Evolutionary conservation across 2,797 vertebrate genomes (phyloP), one percentile per base, ranked within the genome.

Genomic region (Anguilla marmorata): DNA sequence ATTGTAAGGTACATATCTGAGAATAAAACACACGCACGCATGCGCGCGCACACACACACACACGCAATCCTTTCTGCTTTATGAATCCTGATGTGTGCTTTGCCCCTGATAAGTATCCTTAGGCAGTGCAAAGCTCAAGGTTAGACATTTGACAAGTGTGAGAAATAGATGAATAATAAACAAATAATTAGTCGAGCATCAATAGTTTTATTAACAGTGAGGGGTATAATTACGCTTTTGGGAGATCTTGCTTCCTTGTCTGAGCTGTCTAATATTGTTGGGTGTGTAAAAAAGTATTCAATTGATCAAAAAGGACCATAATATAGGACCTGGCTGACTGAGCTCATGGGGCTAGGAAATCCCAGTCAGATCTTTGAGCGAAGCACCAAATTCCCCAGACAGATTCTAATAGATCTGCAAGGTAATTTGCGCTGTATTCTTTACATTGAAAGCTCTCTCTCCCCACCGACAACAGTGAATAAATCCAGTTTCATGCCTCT

Each of bases 191-290:
- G 95, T 89, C 72, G 95, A 93, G 93, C 95, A 95, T 97, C 96
- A 90, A 95, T 95, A 95, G 90, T 91, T 84, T 21, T 94, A 96
- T 96, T 96, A 92, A 97, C 96, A 95, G 92, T 90, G 92, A 95
- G 95, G 95, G 94, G 94, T 93, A 94, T 96, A 97, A 96, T 96
- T 95, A 96, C 94, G 96, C 96, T 95, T 95, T 94, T 93, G 96
- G 96, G 95, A 95, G 93, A 93, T 93, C 93, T 89, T 92, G 90
- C 94, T 94, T 95, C 93, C 92, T 93, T 94, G 94, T 93, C 93
- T 94, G 95, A 93, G 93, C 91, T 85, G 90, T 93, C 91, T 93
- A 37, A 6, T 41, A 41, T 4, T 6, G 12, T 45, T 21, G 6
- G 30, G 74, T 45, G 33, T 79, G 16, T 41, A 41, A 21, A 37